phyloP scores from a whole-genome alignment of 2,113 vertebrate genomes.

The Channa argus region DNA sequence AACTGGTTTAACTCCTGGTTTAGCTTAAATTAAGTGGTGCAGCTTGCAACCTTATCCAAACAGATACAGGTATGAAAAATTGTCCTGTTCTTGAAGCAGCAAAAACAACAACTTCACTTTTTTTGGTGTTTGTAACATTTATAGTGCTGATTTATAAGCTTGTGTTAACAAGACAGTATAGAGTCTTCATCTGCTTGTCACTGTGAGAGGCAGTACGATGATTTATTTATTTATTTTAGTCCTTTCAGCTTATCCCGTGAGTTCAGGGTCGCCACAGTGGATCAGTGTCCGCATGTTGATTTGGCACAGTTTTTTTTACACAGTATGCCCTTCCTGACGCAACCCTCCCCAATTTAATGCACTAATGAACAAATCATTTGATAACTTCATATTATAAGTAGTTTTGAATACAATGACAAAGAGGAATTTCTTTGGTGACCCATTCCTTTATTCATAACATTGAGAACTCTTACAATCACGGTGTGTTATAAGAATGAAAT shows the following conservation, averaged over 20 bases:
- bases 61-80: too few relatives aligned
- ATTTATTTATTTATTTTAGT: too few relatives aligned
- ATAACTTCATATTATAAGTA: not conserved
- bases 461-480: not conserved
- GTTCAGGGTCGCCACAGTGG: too few relatives aligned
- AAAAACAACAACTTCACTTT: too few relatives aligned
- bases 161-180: not conserved
- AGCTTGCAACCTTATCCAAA: conserved; percentile 1
- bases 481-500: not conserved
- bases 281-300: too few relatives aligned
- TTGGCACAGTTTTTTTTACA: too few relatives aligned
- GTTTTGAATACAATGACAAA: not conserved
- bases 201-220: not conserved
- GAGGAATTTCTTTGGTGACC: not conserved
- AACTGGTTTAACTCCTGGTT: too few relatives aligned
- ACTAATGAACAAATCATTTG: not conserved
- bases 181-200: conserved; percentile 5
- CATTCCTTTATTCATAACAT: not conserved
- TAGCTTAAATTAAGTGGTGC: not conserved
- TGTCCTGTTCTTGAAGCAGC: too few relatives aligned
- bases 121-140: not conserved
- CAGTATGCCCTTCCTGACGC: too few relatives aligned
- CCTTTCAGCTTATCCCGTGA: too few relatives aligned
- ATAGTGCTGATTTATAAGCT: not conserved
- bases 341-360: too few relatives aligned